Base-by-base conservation (phyloP, 2,888 invertebrate species). In the Platypus cylindrus region DNA sequence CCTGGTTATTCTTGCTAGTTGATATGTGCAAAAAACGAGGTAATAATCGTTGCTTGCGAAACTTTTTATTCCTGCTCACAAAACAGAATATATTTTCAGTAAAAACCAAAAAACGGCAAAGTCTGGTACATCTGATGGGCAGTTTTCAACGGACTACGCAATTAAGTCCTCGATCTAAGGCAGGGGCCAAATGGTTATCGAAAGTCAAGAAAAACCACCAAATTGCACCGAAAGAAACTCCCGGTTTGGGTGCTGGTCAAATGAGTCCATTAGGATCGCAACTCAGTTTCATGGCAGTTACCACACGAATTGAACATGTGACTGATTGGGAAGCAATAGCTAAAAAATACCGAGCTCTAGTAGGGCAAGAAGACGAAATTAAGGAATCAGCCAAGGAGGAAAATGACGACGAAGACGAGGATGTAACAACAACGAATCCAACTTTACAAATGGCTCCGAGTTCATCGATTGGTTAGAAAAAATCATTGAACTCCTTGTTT, bases 271-370 rank as follows among this genome's bases (percentile, higher is more conserved):
- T 87, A 9, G 86, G 87, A 17, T 86, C 86, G 0, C 85, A 86
- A 57, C 62, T 85, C 44, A 85, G 86, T 54, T 83, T 87, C 63
- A 76, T 73, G 52, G 76, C 78, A 45, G 68, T 70, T 37, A 74
- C 75, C 31, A 79, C 78, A 29, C 71, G 84, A 47, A 87, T 89
- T 47, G 89, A 89, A 57, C 85, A 81, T 52, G 86, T 90, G 5
- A 84, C 85, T 2, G 89, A 91, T 58, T 91, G 90, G 90, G 85
- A 86, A 52, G 69, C 78, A 2, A 89, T 90, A 38, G 82, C 89
- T 14, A 83, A 83, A 64, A 89, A 87, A 56, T 91, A 90, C 58
- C 69, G 86, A 13, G 79, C 81, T 0, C 65, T 89, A 7, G 70
- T 75, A 44, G 78, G 79, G 11, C 66, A 65, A 32, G 62, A 65